These are phyloP conservation scores for Caenorhabditis latens DNA, from an alignment of 1,140 invertebrate species.

Conservation along the genomic window DNA sequence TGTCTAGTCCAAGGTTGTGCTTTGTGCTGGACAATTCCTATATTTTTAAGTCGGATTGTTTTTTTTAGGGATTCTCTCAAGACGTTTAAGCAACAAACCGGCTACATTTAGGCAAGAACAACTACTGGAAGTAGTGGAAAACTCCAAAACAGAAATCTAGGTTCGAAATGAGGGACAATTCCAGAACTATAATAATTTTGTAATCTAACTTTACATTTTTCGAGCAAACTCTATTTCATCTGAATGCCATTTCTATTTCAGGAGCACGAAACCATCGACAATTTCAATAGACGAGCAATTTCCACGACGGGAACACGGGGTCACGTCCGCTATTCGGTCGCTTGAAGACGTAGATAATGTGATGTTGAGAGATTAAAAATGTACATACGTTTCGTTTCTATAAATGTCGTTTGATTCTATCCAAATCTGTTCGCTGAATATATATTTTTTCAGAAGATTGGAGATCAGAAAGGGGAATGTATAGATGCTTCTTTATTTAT, in stretches of 20 bases:
- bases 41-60: too few species aligned
- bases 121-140: too few species aligned
- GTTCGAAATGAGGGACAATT: too few species aligned
- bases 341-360: neutral
- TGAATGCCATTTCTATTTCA: neutral
- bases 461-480: neutral
- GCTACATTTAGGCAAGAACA: too few species aligned
- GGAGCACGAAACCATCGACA: constrained; percentile 34
- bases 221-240: too few species aligned
- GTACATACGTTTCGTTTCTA: neutral
- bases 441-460: neutral
- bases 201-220: too few species aligned
- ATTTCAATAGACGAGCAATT: constrained; percentile 40
- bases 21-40: too few species aligned
- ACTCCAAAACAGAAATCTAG: too few species aligned
- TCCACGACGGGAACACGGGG: constrained; percentile 46
- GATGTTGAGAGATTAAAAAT: neutral
- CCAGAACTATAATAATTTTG: too few species aligned
- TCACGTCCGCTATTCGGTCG: constrained; percentile 41
- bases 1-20: too few species aligned
- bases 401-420: neutral
- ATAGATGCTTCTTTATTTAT: neutral
- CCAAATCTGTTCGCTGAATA: neutral
- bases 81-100: too few species aligned
- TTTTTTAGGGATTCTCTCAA: too few species aligned